Conservation (phyloP, 2,888 invertebrate genomes). For the Zaprionus bogoriensis region DNA sequence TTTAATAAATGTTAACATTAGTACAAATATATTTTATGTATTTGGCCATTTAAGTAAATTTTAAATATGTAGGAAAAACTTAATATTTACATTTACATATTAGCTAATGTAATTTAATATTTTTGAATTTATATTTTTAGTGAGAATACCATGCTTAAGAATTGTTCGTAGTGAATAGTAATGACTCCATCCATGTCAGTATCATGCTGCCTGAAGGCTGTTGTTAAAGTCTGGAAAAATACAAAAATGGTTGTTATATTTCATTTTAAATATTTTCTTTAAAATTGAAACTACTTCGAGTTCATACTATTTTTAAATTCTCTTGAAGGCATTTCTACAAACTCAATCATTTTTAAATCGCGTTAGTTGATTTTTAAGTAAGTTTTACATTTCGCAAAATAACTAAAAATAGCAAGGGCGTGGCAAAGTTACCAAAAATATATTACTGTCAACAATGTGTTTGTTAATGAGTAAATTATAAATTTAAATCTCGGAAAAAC, state of each 20-base stretch:
- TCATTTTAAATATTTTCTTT: background rate
- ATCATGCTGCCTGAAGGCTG: conserved; percentile 94
- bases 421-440: too few relatives aligned
- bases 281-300: background rate
- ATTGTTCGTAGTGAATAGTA: conserved; percentile 97
- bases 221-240: conserved; percentile 91
- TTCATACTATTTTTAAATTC: too few relatives aligned
- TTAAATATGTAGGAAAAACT: background rate
- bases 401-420: background rate
- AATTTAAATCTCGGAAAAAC: conserved; percentile 3
- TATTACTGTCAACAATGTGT: too few relatives aligned
- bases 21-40: background rate
- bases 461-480: background rate
- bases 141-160: conserved; percentile 95
- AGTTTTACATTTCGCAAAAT: too few relatives aligned
- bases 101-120: conserved; percentile 5
- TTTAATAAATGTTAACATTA: background rate
- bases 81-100: conserved; percentile 34
- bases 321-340: too few relatives aligned
- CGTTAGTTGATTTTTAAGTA: too few relatives aligned
- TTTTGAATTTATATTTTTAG: conserved; percentile 86
- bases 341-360: too few relatives aligned
- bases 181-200: conserved; percentile 97
- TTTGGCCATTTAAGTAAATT: conserved; percentile 10
- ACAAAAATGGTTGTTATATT: background rate